Evolutionary conservation across 2,797 vertebrate species (phyloP).

Genomic region (Paguma larvata): DNA sequence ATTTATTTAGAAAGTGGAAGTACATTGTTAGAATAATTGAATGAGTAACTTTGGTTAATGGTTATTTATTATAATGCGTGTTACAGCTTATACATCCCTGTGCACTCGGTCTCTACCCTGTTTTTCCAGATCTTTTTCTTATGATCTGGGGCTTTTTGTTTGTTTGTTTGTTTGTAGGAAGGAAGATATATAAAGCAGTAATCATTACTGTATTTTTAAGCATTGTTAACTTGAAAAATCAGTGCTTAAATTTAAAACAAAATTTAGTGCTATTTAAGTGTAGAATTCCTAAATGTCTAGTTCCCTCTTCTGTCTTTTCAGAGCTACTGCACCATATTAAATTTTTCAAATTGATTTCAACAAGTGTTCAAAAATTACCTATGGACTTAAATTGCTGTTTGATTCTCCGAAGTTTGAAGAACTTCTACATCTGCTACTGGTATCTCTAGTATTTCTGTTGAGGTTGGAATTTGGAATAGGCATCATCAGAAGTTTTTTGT

Average conservation of each 20-base stretch:
- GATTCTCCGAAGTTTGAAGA: conserved; percentile 4
- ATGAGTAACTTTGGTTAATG: conserved; percentile 36
- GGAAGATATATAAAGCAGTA: not conserved
- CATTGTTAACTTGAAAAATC: conserved; percentile 50
- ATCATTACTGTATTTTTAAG: conserved; percentile 41
- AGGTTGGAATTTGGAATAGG: conserved; percentile 29
- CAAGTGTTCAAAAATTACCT: conserved; percentile 1
- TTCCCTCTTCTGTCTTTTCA: conserved; percentile 80
- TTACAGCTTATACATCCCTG: conserved; percentile 8
- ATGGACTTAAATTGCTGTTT: conserved; percentile 24
- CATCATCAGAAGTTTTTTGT: conserved; percentile 39
- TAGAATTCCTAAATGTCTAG: conserved; percentile 73
- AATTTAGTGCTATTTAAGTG: conserved; percentile 45
- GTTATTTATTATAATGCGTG: not conserved
- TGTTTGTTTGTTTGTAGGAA: conserved; percentile 30
- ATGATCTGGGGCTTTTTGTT: not conserved
- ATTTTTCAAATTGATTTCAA: conserved; percentile 59
- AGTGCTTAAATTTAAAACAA: conserved; percentile 55
- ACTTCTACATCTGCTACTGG: not conserved
- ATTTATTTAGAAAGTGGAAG: conserved; percentile 43
- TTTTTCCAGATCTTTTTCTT: conserved; percentile 41
- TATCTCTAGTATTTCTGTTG: conserved; percentile 4
- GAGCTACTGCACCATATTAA: conserved; percentile 63
- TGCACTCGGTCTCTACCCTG: not conserved
- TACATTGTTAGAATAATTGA: conserved; percentile 43